phyloP scores from a whole-genome alignment of 1,140 invertebrate genomes.

The Nephila pilipes region DNA sequence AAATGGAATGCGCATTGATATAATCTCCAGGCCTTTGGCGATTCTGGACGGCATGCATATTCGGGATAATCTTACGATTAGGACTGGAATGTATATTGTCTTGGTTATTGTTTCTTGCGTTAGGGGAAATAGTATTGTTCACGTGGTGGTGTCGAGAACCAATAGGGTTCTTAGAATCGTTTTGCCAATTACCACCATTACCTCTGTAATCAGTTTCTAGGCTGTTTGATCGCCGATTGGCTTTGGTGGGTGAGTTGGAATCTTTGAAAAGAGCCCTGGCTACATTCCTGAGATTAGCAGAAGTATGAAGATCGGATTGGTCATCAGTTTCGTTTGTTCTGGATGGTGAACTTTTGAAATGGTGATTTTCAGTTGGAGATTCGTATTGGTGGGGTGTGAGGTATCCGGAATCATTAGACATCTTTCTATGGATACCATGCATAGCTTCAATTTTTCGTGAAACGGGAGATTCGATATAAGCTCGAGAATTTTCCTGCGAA shows the following conservation, averaged over 20 bases:
- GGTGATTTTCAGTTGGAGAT: background rate
- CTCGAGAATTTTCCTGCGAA: background rate
- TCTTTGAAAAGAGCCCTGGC: conserved; percentile 18
- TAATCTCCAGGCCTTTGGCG: background rate
- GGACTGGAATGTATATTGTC: background rate
- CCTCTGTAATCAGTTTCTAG: background rate
- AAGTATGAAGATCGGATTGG: background rate
- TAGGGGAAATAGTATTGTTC: background rate
- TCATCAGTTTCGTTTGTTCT: background rate
- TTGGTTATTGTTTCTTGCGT: background rate
- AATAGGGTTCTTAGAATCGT: background rate
- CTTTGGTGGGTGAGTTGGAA: background rate
- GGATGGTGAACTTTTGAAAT: background rate
- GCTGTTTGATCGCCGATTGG: background rate
- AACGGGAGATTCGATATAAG: background rate
- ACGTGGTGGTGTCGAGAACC: background rate
- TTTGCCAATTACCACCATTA: too few species aligned
- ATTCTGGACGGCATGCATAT: background rate
- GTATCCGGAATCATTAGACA: conserved; percentile 3
- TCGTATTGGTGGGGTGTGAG: background rate
- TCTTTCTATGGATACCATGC: conserved; percentile 17
- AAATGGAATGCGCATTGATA: background rate
- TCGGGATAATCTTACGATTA: background rate
- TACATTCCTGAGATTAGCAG: conserved; percentile 30
- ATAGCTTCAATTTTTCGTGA: conserved; percentile 37